phyloP scores from a whole-genome alignment of 2,113 vertebrate species.

The Stictonetta naevosa region DNA sequence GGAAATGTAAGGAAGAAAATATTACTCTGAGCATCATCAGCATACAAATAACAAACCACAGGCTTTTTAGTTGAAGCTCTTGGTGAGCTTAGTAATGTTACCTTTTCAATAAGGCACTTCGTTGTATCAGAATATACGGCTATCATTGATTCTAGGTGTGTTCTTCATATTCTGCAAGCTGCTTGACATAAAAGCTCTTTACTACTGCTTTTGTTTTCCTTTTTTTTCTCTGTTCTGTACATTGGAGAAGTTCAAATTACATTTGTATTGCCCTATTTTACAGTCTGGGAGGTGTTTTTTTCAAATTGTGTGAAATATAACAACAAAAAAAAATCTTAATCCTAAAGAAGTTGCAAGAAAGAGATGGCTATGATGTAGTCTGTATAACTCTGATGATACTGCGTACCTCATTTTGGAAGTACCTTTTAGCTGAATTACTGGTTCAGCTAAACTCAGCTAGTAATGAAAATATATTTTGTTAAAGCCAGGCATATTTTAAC shows the following conservation, averaged over 20 bases:
- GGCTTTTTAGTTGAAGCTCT: background rate
- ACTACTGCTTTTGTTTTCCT: background rate
- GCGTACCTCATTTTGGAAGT: background rate
- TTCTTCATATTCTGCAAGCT: background rate
- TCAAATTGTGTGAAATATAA: background rate
- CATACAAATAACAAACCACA: background rate
- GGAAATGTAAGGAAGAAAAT: background rate
- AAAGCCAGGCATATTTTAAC: background rate
- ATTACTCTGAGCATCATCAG: background rate
- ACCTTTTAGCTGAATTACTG: background rate
- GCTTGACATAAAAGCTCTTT: background rate
- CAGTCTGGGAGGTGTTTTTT: background rate
- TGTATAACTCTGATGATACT: background rate
- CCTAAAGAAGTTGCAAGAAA: background rate
- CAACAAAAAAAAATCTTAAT: background rate
- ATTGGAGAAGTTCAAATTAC: background rate
- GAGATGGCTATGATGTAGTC: background rate
- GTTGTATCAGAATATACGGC: background rate
- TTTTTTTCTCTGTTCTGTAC: background rate
- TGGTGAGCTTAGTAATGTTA: background rate
- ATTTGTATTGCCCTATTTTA: rapidly evolving
- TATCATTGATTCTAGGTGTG: background rate
- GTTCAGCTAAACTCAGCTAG: background rate
- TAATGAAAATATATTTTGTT: background rate
- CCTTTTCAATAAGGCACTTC: background rate